Base-by-base conservation (phyloP, 2,113 vertebrate genomes). In the Calypte anna region DNA sequence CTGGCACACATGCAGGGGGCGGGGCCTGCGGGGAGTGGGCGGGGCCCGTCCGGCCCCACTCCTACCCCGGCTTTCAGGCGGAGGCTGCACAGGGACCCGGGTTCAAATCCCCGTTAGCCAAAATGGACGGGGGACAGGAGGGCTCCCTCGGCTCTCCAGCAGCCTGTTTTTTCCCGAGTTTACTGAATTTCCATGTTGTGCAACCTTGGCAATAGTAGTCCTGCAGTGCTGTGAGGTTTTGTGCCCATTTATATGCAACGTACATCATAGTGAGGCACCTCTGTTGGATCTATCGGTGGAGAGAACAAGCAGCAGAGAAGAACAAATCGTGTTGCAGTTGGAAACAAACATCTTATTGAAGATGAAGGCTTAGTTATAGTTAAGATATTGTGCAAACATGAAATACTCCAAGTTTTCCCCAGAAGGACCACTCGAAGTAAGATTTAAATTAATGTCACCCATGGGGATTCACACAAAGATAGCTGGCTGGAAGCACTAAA, bases 181-280 rank as follows among this genome's bases (percentile, higher is more conserved):
- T 21, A 31, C n/a, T 28, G 12, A 46, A 50, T 9, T 33, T 48
- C 30, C 44, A 24, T 8, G 38, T 18, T 13, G 28, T 69, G 25
- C 14, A 63, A 23, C 19, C 12, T 16, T 23, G 12, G 7, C 8
- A 44, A 57, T 40, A 54, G 6, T 3, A n/a, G 50, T 28, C 7
- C 38, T 0, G 2, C 20, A 6, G 18, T 1, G 19, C 58, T 9
- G 44, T 3, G 36, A 48, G 8, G 11, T 43, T 38, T 9, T 27
- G 57, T 7, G 20, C 14, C 64, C 17, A 0, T 7, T 11, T 20
- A 30, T 25, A 6, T 21, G 10, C 15, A n/a, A 19, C 0, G 12
- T 3, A 4, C 7, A 12, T 14, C 3, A 3, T 1, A 4, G 28
- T 15, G n/a, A 16, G 15, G 24, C 4, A 0, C 5, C 36, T 23